Evolutionary conservation across 2,113 vertebrate species (phyloP).

Genomic region (Microtus ochrogaster): DNA sequence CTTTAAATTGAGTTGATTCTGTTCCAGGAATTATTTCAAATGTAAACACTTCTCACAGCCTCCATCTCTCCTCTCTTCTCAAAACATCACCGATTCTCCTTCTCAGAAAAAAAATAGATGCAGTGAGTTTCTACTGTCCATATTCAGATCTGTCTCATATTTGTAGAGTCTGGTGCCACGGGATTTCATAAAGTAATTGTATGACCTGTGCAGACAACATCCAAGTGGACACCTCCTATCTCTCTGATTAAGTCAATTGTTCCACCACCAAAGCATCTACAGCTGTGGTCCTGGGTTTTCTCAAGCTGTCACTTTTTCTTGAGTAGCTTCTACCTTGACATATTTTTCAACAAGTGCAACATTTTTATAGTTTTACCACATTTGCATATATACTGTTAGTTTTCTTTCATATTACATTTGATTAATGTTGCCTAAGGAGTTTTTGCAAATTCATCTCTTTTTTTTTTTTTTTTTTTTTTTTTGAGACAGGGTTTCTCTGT

Average conservation of each 20-base stretch:
- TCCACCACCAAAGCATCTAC: neutral
- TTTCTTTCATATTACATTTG: neutral
- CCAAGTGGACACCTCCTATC: neutral
- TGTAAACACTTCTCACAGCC: neutral
- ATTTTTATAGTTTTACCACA: neutral
- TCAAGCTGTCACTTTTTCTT: neutral
- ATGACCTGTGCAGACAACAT: neutral
- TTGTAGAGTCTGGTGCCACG: neutral
- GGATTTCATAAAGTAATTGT: neutral
- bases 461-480: too few species aligned
- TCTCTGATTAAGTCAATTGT: neutral
- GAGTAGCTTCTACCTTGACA: neutral
- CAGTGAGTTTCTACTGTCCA: neutral
- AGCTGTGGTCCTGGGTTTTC: neutral
- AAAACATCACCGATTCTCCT: neutral
- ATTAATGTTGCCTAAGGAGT: neutral
- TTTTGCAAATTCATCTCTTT: neutral
- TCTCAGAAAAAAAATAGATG: neutral
- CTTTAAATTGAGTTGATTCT: neutral
- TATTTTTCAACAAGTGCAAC: neutral
- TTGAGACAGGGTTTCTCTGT: too few species aligned
- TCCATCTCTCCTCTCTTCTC: neutral
- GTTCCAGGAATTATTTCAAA: neutral
- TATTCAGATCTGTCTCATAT: neutral
- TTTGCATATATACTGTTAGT: neutral